Base-by-base conservation (phyloP, 2,113 vertebrate species). In the Plectropomus leopardus region DNA sequence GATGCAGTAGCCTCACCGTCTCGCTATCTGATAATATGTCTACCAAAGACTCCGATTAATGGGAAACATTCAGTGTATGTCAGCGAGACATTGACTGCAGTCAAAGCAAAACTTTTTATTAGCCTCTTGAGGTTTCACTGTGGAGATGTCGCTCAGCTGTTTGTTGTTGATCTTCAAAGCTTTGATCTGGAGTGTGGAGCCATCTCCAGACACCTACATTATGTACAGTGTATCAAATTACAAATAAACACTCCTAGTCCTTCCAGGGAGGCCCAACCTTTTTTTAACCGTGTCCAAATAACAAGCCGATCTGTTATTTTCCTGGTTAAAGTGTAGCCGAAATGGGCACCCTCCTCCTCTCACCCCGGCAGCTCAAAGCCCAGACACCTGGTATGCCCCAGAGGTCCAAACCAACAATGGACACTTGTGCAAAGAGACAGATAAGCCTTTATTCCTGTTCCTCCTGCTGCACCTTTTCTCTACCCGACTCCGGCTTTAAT, bases 301-400 rank as follows among this genome's bases (percentile, higher is more conserved):
- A 84, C 9, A 69, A 86, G 34, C 58, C 1, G 2, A 0, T 90
- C 66, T 87, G 79, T 93, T 86, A 54, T 81, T 11, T 53, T 80
- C 30, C 70, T 87, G 73, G 93, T 93, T 92, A 92, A 93, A 92
- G 75, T 91, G 86, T 93, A 92, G 79, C 88, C 1, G 3, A 83
- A 82, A 72, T 79, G 82, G 45, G 74, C 63, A n/a, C 68, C 51
- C 45, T n/a, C 64, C 45, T 48, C 54, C 45, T 75, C 76, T 76
- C 76, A 77, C 72, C 84, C 86, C 81, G 59, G 47, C 78, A 34
- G 74, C 87, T 74, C 78, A 78, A 82, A 84, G 81, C 86, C 89
- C 82, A 86, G 88, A 89, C 90, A 94, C 92, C 93, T 92, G 93
- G 93, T 90, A 84, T 88, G 84, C 88, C 91, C 86, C 69, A 53